A percentile compares a stretch with the other conserved stretches of the same genome.
These are phyloP conservation scores for Sebastes kiyomatsui DNA, from an alignment of 2,797 vertebrate species.

Conservation along the genomic window DNA sequence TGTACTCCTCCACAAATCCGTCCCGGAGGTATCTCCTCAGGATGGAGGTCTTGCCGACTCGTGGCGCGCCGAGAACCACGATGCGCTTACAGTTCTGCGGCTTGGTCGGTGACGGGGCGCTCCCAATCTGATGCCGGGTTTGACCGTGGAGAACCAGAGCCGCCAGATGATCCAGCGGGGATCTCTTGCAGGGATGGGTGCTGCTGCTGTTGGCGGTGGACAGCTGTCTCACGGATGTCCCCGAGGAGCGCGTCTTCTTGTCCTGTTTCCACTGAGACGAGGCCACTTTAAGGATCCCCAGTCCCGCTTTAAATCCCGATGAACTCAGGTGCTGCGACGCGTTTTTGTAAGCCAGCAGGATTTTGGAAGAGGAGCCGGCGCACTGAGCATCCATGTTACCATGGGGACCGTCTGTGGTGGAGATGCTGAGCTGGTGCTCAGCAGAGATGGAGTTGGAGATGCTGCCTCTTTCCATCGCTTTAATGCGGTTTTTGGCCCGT, in stretches of 20 bases:
- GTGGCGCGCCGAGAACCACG: slow-evolving; percentile 84
- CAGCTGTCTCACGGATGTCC: slow-evolving; percentile 24
- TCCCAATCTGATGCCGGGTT: slow-evolving; percentile 15
- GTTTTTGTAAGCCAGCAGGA: slow-evolving; percentile 71
- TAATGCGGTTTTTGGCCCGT: background rate
- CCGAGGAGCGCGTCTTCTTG: slow-evolving; percentile 66
- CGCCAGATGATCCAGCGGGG: slow-evolving; percentile 74
- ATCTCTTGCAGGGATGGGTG: slow-evolving; percentile 58
- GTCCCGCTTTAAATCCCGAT: slow-evolving; percentile 73
- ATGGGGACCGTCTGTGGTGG: slow-evolving; percentile 15
- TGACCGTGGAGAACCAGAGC: slow-evolving; percentile 72
- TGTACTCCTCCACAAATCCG: slow-evolving; percentile 83
- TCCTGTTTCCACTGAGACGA: slow-evolving; percentile 80
- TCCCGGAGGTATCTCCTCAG: slow-evolving; percentile 81
- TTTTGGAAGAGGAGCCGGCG: slow-evolving; percentile 49
- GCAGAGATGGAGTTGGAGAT: slow-evolving; percentile 25
- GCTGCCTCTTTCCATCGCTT: slow-evolving; percentile 48
- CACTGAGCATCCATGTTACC: slow-evolving; percentile 37
- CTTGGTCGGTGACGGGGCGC: slow-evolving; percentile 53
- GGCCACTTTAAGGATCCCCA: slow-evolving; percentile 78
- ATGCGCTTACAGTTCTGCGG: slow-evolving; percentile 82
- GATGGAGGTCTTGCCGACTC: slow-evolving; percentile 85
- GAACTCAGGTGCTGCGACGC: slow-evolving; percentile 71
- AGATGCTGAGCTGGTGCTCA: slow-evolving; percentile 27
- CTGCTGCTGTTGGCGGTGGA: slow-evolving; percentile 23